phyloP scores from a whole-genome alignment of 2,888 invertebrate species.

The Drosophila merina region DNA sequence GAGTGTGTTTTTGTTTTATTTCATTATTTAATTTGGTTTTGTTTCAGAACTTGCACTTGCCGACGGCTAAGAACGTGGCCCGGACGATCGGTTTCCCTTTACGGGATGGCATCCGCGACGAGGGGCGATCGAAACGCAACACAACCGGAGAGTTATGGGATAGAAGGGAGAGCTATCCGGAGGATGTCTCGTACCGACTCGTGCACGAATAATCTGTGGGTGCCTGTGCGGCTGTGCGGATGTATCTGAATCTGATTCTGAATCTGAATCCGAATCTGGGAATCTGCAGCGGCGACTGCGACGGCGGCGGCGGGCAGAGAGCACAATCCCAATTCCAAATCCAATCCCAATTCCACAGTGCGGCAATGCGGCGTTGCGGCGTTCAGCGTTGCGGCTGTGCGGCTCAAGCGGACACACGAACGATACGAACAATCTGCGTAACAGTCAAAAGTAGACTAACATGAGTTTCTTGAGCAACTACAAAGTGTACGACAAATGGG shows the following conservation, averaged over 20 bases:
- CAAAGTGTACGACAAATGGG: constrained; percentile 84
- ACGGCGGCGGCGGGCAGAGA: constrained; percentile 38
- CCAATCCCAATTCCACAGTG: constrained; percentile 19
- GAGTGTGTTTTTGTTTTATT: not conserved
- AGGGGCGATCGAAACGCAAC: not conserved
- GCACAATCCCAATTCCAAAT: constrained; percentile 17
- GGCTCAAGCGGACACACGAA: constrained; percentile 60
- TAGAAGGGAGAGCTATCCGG: constrained; percentile 50
- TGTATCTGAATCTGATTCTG: constrained; percentile 16
- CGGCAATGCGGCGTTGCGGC: constrained; percentile 11
- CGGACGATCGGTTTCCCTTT: constrained; percentile 13
- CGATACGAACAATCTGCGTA: constrained; percentile 83
- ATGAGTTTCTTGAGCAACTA: constrained; percentile 84
- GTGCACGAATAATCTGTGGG: constrained; percentile 16
- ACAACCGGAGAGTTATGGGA: not conserved
- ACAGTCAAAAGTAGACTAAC: constrained; percentile 85
- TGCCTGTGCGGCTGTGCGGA: constrained; percentile 9
- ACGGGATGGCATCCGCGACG: constrained; percentile 17
- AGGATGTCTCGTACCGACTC: constrained; percentile 47
- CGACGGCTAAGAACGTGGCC: constrained; percentile 53
- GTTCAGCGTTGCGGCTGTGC: constrained; percentile 25
- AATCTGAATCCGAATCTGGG: constrained; percentile 12
- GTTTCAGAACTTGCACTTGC: constrained; percentile 38
- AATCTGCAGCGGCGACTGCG: constrained; percentile 32
- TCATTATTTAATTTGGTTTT: too few species aligned